Percentiles rank a stretch among this genome's conserved stretches.
Conservation (phyloP, 2,113 vertebrate species). For the Addax nasomaculatus region DNA sequence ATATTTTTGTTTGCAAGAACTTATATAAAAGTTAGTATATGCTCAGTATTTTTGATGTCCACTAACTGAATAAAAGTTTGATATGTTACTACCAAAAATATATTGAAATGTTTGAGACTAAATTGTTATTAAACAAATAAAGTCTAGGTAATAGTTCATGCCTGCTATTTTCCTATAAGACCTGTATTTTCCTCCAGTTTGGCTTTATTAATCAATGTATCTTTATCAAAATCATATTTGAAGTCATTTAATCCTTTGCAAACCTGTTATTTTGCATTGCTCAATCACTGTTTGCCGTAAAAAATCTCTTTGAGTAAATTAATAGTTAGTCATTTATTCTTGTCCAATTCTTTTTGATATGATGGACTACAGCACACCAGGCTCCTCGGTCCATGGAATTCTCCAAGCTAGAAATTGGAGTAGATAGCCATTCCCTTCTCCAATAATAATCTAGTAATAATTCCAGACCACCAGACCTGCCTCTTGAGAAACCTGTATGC, state of each 20-base stretch:
- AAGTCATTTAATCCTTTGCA: background rate
- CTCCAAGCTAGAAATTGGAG: background rate
- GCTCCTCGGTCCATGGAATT: background rate
- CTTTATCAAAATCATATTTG: background rate
- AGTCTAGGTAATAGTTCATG: background rate
- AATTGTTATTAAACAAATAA: background rate
- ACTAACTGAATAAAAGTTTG: background rate
- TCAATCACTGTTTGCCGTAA: background rate
- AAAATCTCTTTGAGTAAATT: background rate
- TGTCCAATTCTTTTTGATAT: background rate
- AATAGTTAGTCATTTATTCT: background rate
- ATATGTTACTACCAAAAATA: background rate
- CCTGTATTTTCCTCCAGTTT: background rate
- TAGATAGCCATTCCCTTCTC: background rate
- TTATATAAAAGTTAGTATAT: background rate
- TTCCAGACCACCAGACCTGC: background rate
- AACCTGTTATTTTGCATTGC: background rate
- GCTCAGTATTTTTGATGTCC: background rate
- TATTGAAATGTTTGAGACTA: background rate
- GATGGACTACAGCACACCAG: background rate
- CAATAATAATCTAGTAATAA: background rate
- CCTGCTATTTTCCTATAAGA: background rate
- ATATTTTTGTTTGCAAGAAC: background rate
- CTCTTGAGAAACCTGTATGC: too few species aligned
- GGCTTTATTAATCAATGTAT: background rate